Evolutionary conservation across 2,888 invertebrate genomes (phyloP), one percentile per base, ranked within the genome.

Genomic region (Lasioglossum pauxillum): DNA sequence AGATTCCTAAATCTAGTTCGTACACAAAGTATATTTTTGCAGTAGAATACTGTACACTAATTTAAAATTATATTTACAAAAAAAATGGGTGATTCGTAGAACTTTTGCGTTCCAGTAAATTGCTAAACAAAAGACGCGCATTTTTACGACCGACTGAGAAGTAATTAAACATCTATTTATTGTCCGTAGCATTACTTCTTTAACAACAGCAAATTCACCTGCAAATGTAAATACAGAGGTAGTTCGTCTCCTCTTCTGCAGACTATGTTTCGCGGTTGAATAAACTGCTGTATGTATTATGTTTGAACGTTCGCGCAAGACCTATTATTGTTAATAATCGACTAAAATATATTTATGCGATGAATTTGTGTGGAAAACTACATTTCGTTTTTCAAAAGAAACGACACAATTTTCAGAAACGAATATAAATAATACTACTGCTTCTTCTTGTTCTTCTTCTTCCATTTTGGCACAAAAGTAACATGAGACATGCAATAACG

Each of bases 151-250:
- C 71, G 27, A 75, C 78, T 78, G 73, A 23, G 57, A 80, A 73
- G 73, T 83, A 76, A 83, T 53, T 75, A 60, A 69, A 83, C 23
- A 38, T 67, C 38, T 79, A 80, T 88, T 86, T 82, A 84, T 82
- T 80, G n/a, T 80, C 75, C 74, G 60, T 64, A 72, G 41, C 27
- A 46, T 75, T 89, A 85, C 80, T 88, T 87, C 84, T 87, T 72
- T 85, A 88, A 87, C 80, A 80, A 87, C 75, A 49, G 67, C 69
- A 78, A 69, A 69, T 44, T 80, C 44, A 60, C 67, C 60, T 80
- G 78, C 27, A 67, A 27, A 31, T 83, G 83, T 77, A 83, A 85
- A 88, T 78, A 88, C 73, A 57, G 38, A 27, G 67, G 27, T 57
- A 4, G 16, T 69, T 69, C 38, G 38, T 23, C 38, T 23, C 38